A percentile compares a stretch with the other conserved stretches of the same genome.
Conservation (phyloP, 2,113 vertebrate genomes). For the Mesembrinibis cayennensis region DNA sequence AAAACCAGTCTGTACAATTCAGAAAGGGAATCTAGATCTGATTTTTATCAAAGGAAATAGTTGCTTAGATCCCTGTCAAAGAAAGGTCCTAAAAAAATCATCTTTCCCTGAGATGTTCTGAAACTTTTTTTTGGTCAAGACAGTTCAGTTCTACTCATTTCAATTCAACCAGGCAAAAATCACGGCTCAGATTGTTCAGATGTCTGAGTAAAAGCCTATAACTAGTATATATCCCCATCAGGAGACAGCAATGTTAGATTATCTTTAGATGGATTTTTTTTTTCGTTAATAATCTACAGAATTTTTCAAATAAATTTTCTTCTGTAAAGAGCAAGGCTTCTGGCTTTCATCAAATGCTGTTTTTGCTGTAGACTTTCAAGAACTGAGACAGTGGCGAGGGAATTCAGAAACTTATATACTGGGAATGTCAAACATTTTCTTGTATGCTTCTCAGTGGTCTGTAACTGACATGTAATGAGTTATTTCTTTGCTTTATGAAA, state of each 20-base stretch:
- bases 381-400: background rate
- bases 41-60: background rate
- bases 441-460: background rate
- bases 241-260: background rate
- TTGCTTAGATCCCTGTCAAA: background rate
- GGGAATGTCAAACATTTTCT: background rate
- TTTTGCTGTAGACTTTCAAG: background rate
- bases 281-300: background rate
- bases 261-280: background rate
- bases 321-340: background rate
- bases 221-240: background rate
- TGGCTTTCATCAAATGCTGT: background rate
- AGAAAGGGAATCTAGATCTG: background rate
- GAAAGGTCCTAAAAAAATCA: background rate
- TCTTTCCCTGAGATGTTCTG: fast-evolving
- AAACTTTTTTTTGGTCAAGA: background rate
- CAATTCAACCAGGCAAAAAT: background rate
- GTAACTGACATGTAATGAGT: background rate
- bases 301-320: background rate
- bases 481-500: background rate
- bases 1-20: background rate
- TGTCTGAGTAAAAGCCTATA: background rate
- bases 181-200: background rate
- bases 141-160: background rate
- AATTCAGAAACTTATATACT: background rate